Conservation (phyloP, 1,140 invertebrate species). For the Meloidogyne exigua region DNA sequence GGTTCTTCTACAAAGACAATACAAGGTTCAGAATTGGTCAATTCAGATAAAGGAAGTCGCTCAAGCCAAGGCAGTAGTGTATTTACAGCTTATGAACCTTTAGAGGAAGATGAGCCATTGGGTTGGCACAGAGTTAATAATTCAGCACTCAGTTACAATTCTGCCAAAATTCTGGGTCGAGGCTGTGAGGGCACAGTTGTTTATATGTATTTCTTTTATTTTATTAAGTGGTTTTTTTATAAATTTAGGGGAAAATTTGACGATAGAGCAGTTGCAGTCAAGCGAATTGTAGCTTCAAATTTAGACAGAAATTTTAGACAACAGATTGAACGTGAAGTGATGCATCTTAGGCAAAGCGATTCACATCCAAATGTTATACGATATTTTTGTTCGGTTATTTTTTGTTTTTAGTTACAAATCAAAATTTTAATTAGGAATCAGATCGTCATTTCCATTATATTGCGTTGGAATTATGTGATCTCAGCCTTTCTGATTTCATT, state of each 20-base stretch:
- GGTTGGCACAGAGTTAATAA: slow-evolving; percentile 66
- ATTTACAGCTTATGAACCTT: slow-evolving; percentile 12
- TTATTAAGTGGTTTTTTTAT: slow-evolving; percentile 24
- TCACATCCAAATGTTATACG: slow-evolving; percentile 92
- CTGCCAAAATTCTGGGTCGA: slow-evolving; percentile 83
- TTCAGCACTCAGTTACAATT: slow-evolving; percentile 80
- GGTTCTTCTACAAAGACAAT: background rate
- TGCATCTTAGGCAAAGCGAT: slow-evolving; percentile 88
- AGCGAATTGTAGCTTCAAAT: slow-evolving; percentile 71
- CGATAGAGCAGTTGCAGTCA: slow-evolving; percentile 86
- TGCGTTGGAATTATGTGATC: slow-evolving; percentile 87
- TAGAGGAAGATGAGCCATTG: slow-evolving; percentile 66
- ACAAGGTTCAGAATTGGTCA: background rate
- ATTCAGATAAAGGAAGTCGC: slow-evolving; percentile 10
- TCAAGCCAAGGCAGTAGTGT: slow-evolving; percentile 33
- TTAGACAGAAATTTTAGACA: slow-evolving; percentile 63
- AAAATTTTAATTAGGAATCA: slow-evolving; percentile 65
- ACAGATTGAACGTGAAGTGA: slow-evolving; percentile 91
- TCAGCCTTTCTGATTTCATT: slow-evolving; percentile 90
- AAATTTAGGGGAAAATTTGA: slow-evolving; percentile 86
- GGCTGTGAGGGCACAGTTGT: slow-evolving; percentile 98
- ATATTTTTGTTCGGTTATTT: slow-evolving; percentile 69
- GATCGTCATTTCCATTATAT: slow-evolving; percentile 80
- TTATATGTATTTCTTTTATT: slow-evolving; percentile 72
- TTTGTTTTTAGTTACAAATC: slow-evolving; percentile 7